Evolutionary conservation across 2,113 vertebrate genomes (phyloP), one percentile per base, ranked within the genome.

Genomic region (Lycocorax pyrrhopterus): DNA sequence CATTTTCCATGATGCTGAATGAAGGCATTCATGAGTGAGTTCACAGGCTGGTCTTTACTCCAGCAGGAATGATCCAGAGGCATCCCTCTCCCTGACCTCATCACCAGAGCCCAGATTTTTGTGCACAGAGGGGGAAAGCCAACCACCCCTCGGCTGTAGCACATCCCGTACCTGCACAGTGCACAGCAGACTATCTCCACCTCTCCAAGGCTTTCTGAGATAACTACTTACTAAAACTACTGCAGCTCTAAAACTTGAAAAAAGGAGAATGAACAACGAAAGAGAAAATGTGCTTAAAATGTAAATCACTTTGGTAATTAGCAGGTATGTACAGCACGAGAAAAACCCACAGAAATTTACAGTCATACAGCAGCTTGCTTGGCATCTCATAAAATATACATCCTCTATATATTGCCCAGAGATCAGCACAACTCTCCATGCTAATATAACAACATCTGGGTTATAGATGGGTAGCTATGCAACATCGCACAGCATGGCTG

Each of bases 41-140:
- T 77, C 64, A 51, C 49, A 46, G 74, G 19, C 69, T 74, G 86
- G 33, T 35, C 72, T 53, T 64, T 32, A 55, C 19, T 7, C 3
- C 39, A 81, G 59, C 68, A 67, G 39, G 8, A 78, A 81, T 0
- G 9, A 71, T 33, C 37, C 62, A 83, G 66, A 72, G 68, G 53
- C 25, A 74, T n/a, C n/a, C 26, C 32, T 32, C 58, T 81, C 35
- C 44, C 43, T 69, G 33, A 33, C 6, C 37, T 27, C 39, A 49
- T 29, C 29, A 47, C 35, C 1, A 2, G 37, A 88, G 29, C 32
- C 32, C 43, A 44, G 26, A 51, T 39, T 49, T 84, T 25, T 66
- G 52, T 2, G 6, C 30, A 16, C 0, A 0, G 44, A 35, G 33
- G 1, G 3, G 58, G 14, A 27, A 83, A 63, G 39, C 33, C 53